phyloP scores from a whole-genome alignment of 2,888 invertebrate genomes.

The Lissonota sp. region DNA sequence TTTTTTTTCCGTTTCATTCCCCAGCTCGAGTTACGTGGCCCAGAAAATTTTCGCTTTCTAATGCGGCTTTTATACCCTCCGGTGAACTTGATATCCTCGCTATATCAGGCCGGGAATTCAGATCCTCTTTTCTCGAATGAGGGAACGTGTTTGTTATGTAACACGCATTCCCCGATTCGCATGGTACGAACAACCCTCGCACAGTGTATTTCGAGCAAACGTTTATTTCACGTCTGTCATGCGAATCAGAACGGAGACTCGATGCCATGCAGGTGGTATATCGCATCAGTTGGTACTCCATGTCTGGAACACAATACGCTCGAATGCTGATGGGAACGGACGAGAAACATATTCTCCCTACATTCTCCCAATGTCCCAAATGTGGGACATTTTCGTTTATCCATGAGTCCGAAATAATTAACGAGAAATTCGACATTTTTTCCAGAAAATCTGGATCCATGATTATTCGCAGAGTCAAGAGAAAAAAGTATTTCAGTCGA shows the following conservation, averaged over 20 bases:
- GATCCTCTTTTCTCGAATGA: not conserved
- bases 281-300: not conserved
- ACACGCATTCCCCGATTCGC: not conserved
- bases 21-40: not conserved
- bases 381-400: too few species aligned
- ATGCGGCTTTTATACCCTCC: conserved; percentile 10
- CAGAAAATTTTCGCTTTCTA: conserved; percentile 23
- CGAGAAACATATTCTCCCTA: not conserved
- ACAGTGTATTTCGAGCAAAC: not conserved
- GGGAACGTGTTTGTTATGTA: not conserved
- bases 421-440: not conserved
- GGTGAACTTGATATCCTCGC: not conserved
- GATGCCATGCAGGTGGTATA: not conserved
- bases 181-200: not conserved
- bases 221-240: conserved; percentile 28
- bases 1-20: not conserved
- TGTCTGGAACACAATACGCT: conserved; percentile 12
- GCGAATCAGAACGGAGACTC: conserved; percentile 28
- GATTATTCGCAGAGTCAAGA: too few species aligned
- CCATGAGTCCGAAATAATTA: not conserved
- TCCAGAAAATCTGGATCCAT: not conserved
- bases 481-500: too few species aligned
- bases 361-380: not conserved
- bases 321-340: conserved; percentile 8
- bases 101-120: conserved; percentile 1